phyloP scores from a whole-genome alignment of 1,140 invertebrate genomes.

The Macrosteles quadrilineatus region DNA sequence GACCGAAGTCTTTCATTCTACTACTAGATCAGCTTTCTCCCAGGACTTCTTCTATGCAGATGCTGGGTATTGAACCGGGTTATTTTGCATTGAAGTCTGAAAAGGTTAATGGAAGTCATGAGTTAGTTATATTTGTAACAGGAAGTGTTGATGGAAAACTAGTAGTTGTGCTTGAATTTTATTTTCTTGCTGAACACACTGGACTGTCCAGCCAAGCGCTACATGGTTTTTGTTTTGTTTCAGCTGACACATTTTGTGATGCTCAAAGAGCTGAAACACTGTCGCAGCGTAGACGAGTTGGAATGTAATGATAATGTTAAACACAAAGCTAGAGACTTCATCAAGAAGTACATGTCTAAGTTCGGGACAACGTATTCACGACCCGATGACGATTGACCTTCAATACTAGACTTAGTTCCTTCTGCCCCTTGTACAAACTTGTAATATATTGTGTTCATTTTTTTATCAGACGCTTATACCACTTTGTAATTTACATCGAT shows the following conservation, averaged over 20 bases:
- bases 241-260: constrained; percentile 93
- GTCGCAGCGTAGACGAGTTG: constrained; percentile 81
- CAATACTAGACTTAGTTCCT: background rate
- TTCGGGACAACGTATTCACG: constrained; percentile 74
- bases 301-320: constrained; percentile 91
- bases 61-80: too few relatives aligned
- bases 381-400: constrained; percentile 53
- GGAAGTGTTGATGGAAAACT: too few relatives aligned
- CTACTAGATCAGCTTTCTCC: too few relatives aligned
- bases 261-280: constrained; percentile 91
- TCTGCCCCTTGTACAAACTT: background rate
- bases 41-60: too few relatives aligned
- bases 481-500: background rate
- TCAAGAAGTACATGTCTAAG: constrained; percentile 95
- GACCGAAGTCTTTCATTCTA: too few relatives aligned
- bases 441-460: constrained; percentile 1
- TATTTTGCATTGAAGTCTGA: too few relatives aligned
- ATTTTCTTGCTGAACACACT: too few relatives aligned
- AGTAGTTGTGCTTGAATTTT: too few relatives aligned
- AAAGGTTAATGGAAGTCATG: too few relatives aligned
- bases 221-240: constrained; percentile 68
- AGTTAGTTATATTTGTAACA: too few relatives aligned
- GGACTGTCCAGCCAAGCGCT: too few relatives aligned
- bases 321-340: constrained; percentile 91
- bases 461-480: background rate